Conservation (phyloP, 2,113 vertebrate genomes). For the Tauraco erythrolophus region DNA sequence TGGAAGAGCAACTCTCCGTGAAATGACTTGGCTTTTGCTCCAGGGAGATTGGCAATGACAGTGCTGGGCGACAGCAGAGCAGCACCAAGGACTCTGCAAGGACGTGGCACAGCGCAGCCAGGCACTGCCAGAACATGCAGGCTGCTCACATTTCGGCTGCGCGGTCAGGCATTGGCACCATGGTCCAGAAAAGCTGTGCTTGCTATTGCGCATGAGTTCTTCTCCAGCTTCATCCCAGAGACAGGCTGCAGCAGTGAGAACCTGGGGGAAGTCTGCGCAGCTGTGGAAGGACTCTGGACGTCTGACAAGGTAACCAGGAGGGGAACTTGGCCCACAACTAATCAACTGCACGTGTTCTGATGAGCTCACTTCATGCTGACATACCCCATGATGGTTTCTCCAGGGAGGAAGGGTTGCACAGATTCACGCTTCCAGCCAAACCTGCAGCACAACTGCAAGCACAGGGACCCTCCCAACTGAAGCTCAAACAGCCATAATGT, state of each 20-base stretch:
- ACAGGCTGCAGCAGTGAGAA: not conserved
- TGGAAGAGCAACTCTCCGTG: not conserved
- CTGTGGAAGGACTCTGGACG: not conserved
- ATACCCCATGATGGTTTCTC: not conserved
- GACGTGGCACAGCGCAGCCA: accelerated
- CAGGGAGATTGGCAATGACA: accelerated
- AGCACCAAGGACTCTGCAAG: not conserved
- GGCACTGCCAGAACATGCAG: accelerated
- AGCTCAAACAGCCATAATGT: not conserved
- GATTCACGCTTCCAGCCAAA: not conserved
- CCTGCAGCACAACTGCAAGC: not conserved
- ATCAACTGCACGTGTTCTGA: not conserved
- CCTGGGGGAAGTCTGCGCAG: not conserved
- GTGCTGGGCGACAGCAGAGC: not conserved
- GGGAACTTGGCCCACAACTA: not conserved
- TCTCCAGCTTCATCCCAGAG: not conserved
- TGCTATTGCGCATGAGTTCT: accelerated
- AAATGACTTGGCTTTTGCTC: not conserved
- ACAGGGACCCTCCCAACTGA: not conserved
- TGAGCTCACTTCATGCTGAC: not conserved
- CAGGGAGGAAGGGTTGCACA: not conserved
- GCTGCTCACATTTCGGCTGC: accelerated
- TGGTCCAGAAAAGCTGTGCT: not conserved
- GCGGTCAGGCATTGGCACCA: not conserved
- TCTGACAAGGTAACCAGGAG: not conserved